These are phyloP conservation scores for Toxostoma redivivum DNA, from an alignment of 2,113 vertebrate species.

Conservation along the genomic window DNA sequence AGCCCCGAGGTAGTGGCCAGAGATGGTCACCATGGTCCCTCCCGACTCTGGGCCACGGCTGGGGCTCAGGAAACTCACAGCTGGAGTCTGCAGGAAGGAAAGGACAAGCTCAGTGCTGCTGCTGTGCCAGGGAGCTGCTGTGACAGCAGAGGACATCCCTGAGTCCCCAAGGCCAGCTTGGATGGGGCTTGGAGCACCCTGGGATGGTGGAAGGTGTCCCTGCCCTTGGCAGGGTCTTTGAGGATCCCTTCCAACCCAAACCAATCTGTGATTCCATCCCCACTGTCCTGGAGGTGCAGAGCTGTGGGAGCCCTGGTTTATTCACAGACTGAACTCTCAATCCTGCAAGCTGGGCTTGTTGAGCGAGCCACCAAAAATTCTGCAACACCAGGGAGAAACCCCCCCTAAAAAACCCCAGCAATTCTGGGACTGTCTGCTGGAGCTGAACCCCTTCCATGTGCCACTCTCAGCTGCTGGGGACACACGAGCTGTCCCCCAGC, in stretches of 20 bases:
- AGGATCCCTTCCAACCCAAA: background rate
- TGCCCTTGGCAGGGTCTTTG: background rate
- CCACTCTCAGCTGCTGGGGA: fast-evolving
- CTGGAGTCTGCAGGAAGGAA: constrained; percentile 78
- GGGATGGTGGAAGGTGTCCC: background rate
- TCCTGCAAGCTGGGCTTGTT: fast-evolving
- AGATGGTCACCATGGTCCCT: constrained; percentile 93
- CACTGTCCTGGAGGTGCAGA: background rate
- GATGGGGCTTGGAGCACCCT: fast-evolving
- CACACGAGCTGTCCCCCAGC: fast-evolving
- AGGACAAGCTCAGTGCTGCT: background rate
- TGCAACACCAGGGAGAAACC: fast-evolving
- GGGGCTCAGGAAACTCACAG: constrained; percentile 84
- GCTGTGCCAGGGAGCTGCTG: background rate
- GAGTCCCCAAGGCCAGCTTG: fast-evolving
- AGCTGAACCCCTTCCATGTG: fast-evolving
- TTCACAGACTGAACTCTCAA: background rate
- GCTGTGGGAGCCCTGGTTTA: background rate
- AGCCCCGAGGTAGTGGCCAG: constrained; percentile 88
- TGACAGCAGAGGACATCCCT: background rate
- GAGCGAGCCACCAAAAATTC: fast-evolving
- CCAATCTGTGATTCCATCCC: background rate
- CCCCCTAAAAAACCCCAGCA: fast-evolving
- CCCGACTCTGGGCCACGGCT: constrained; percentile 92
- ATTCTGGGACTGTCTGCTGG: fast-evolving